Base-by-base conservation (phyloP, 2,888 invertebrate species). In the Amblyjoppa proteus region DNA sequence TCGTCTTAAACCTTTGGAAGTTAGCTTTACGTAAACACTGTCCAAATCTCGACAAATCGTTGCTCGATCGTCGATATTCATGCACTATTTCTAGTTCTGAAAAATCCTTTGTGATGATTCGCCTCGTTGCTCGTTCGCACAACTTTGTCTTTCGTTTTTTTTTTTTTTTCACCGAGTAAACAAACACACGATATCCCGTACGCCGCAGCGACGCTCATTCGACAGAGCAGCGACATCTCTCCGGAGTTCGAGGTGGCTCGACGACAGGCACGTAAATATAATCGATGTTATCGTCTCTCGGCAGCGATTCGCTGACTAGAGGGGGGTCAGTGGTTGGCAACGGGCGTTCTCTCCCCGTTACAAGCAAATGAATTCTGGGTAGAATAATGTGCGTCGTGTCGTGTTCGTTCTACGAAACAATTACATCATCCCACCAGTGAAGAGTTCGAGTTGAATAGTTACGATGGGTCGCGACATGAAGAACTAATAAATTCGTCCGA, bases 341-440 rank as follows among this genome's bases (percentile, higher is more conserved):
- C 76, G 76, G 51, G 76, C 66, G 56, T 73, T 76, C 38, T 58
- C 58, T 58, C 58, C 58, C 28, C 58, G 73, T 53, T 49, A 51
- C 58, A 56, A 68, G 41, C 74, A 66, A 89, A 86, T 87, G 91
- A 89, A 91, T 91, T 91, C 88, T 91, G 91, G 91, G 90, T 91
- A 91, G 89, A 90, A 88, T 89, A 89, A 88, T 89, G 89, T 90
- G 87, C 88, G 86, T 87, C 86, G 87, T 88, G 80, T 86, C 88
- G 64, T 61, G 58, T 25, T 25, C 58, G 28, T 64, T 75, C 16
- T 64, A 25, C 31, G 64, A 20, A 64, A 75, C n/a, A 64, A 75
- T n/a, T 31, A 41, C 38, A 38, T 9, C 5, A 64, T 49, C 31
- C 64, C n/a, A 28, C 34, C 49, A 75, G 49, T 75, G 34, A 64